Evolutionary conservation across 2,797 vertebrate species (phyloP), one percentile per base, ranked within the genome.

Genomic region (Phrynocephalus vlangalii): DNA sequence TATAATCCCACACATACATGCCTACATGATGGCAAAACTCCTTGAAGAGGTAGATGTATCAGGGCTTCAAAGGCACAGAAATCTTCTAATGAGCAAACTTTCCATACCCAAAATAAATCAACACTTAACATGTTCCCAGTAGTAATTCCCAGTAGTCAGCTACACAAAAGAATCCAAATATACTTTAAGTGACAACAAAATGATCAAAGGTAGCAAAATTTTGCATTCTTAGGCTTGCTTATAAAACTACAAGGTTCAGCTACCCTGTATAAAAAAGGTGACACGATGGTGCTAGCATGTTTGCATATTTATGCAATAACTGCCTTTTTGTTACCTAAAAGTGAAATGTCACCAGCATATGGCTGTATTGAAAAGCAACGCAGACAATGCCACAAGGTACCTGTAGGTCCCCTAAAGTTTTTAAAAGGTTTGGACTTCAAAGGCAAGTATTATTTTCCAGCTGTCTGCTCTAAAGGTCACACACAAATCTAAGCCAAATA

Each of bases 1-100:
- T n/a, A 24, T 33, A 67, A 38, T 38, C 18, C 28, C 9, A 3
- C 68, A n/a, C 28, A 67, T 30, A 20, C 20, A 71, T n/a, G 78
- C 66, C 79, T 63, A 76, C 50, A 81, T 52, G 38, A 22, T 63
- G 60, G 60, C 60, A 24, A 26, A 84, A 75, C 3, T 68, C 70
- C 48, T 50, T 0, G 44, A 82, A 87, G 82, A 86, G 85, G 20
- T 0, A 90, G 8, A 77, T n/a, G 13, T 26, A 9, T 70, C 48
- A 44, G 81, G 50, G 78, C 18, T 86, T 88, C 66, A 92, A 77
- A 90, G 85, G 80, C 66, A 81, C n/a, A 88, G 48, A 77, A 0
- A 10, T 16, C 9, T 83, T 18, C 28, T 68, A 72, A 60, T 22
- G 83, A 1, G 79, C 26, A 48, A 81, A 82, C 18, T 84, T 68